Base-by-base conservation (phyloP, 2,797 vertebrate genomes). In the Enteromius trimaculatus region DNA sequence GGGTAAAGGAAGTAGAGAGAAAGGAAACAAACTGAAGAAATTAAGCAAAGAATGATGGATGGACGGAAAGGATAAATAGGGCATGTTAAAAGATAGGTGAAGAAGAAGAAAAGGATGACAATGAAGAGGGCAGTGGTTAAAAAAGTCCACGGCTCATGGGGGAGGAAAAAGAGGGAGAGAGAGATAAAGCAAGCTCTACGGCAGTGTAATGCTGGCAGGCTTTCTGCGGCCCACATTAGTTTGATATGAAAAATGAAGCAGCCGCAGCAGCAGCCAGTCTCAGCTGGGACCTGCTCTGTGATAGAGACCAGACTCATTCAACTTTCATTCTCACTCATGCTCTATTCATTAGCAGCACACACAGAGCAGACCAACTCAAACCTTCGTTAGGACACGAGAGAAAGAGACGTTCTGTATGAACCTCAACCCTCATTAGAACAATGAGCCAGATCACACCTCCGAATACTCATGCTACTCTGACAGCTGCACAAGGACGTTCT, bases 311-410 rank as follows among this genome's bases (percentile, higher is more conserved):
- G 74, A 71, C 88, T 92, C 93, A 92, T 94, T 85, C 90, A 93
- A 90, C 90, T 92, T 94, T 94, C 82, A 93, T 82, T 76, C 84
- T 31, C 68, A 83, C 90, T 93, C 93, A 92, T 92, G 89, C 92
- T 94, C 90, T 93, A 92, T 92, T 93, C 90, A 93, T 93, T 86
- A 89, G 71, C 79, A 80, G 71, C 66, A 84, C 86, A 86, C 82
- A 78, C 55, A 8, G 6, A 82, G 58, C 55, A 16, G 82, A 84
- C 85, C 66, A 53, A 47, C 86, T 86, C 87, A 88, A 87, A 71
- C 68, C 75, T 83, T 71, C 55, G 3, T 78, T 78, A 78, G 66
- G 66, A 83, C n/a, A 11, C 55, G 37, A 78, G 82, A 83, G 66
- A 80, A 37, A 62, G 55, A 81, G 53, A 76, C 26, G 31, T 64